Conservation (phyloP, 2,888 invertebrate genomes). For the Nesidiocoris tenuis region DNA sequence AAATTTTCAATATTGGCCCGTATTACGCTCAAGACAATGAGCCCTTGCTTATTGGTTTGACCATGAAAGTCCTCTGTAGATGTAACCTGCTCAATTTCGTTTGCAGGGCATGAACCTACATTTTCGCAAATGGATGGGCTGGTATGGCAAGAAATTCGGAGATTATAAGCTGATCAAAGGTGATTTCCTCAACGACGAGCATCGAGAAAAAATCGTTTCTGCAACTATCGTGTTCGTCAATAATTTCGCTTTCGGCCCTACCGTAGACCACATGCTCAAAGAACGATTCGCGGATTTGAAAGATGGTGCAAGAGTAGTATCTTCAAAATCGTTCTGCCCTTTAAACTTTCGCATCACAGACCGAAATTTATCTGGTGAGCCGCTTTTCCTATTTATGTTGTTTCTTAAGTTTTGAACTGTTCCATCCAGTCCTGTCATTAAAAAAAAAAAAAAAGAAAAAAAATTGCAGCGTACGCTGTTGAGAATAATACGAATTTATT, state of each 20-base stretch:
- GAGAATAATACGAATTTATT: too few species aligned
- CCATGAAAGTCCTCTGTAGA: too few species aligned
- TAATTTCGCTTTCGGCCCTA: conserved; percentile 98
- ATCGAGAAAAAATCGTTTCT: conserved; percentile 89
- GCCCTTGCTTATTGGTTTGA: too few species aligned
- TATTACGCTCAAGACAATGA: too few species aligned
- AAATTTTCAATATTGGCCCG: too few species aligned
- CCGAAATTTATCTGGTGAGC: conserved; percentile 84
- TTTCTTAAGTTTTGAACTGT: neutral
- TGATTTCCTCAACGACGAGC: conserved; percentile 89
- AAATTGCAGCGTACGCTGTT: too few species aligned
- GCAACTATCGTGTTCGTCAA: conserved; percentile 98
- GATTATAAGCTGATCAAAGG: conserved; percentile 91
- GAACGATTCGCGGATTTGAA: conserved; percentile 93
- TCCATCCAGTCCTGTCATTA: too few species aligned
- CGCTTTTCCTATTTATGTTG: neutral
- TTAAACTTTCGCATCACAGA: conserved; percentile 97
- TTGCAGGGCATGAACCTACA: conserved; percentile 79
- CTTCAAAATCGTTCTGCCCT: conserved; percentile 98
- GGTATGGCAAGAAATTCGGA: conserved; percentile 94
- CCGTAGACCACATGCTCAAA: conserved; percentile 94
- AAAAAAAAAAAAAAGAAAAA: too few species aligned
- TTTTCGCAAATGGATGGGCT: conserved; percentile 94
- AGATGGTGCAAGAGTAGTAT: conserved; percentile 94
- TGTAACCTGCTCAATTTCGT: neutral